A percentile compares a stretch with the other conserved stretches of the same genome.
Evolutionary conservation across 2,113 vertebrate genomes (phyloP).

Genomic region (Poecile atricapillus): DNA sequence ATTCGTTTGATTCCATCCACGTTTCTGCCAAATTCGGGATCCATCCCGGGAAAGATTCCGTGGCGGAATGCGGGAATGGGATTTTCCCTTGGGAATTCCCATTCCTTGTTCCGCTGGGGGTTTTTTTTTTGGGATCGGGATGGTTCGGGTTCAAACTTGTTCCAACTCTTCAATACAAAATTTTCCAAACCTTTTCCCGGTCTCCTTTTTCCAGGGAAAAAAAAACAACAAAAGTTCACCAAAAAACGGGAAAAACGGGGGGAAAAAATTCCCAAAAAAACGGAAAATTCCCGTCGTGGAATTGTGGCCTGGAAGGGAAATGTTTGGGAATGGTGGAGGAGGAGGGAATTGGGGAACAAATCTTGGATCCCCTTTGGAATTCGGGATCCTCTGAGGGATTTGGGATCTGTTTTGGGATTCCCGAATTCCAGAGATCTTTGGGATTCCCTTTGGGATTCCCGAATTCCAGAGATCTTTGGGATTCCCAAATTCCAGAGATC

Average conservation of each 20-base stretch:
- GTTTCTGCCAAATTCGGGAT: neutral
- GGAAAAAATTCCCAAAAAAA: too few relatives aligned
- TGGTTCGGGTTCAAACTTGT: neutral
- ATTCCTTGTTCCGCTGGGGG: fast-evolving
- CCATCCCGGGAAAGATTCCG: neutral
- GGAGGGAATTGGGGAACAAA: neutral
- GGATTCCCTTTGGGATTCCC: neutral
- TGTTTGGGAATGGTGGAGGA: neutral
- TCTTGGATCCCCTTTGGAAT: neutral
- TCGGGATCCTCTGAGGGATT: neutral
- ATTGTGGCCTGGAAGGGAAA: neutral
- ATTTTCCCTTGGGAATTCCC: neutral
- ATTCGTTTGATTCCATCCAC: fast-evolving
- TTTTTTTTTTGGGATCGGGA: neutral
- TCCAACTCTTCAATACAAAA: neutral
- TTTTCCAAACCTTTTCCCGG: neutral
- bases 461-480: neutral
- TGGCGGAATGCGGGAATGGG: neutral
- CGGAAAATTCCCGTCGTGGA: neutral
- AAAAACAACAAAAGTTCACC: too few relatives aligned
- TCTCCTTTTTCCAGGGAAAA: neutral
- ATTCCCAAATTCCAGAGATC: neutral
- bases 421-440: neutral
- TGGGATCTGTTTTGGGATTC: neutral
- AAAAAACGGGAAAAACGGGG: fast-evolving